These are phyloP conservation scores for Gambusia holbrooki DNA, from an alignment of 2,113 vertebrate species.

Conservation along the genomic window DNA sequence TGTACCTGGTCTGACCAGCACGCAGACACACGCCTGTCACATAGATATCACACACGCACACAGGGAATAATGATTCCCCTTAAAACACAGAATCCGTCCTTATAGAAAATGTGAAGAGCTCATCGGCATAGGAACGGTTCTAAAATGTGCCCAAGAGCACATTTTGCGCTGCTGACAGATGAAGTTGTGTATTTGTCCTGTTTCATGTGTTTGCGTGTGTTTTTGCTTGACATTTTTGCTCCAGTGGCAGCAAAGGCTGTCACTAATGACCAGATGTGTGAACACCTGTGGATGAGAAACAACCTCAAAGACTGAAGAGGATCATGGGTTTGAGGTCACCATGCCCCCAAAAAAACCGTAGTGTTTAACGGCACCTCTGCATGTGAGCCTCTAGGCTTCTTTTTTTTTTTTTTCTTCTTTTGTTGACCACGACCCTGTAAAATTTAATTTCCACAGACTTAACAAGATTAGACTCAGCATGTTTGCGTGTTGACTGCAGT, in stretches of 20 bases:
- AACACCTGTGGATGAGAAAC: constrained; percentile 47
- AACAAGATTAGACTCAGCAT: constrained; percentile 24
- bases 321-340: constrained; percentile 17
- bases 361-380: constrained; percentile 40
- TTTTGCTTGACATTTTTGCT: not conserved
- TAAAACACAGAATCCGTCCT: not conserved
- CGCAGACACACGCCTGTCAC: not conserved
- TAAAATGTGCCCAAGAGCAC: not conserved
- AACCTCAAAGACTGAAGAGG: constrained; percentile 32
- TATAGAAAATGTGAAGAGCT: constrained; percentile 18
- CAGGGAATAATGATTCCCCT: not conserved
- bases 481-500: constrained; percentile 1
- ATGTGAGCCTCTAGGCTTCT: constrained; percentile 12
- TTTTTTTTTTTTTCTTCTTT: constrained; percentile 4
- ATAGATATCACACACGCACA: not conserved
- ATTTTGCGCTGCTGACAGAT: constrained; percentile 5
- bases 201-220: constrained; percentile 4
- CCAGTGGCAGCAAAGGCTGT: constrained; percentile 10
- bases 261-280: constrained; percentile 40
- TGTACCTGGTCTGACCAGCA: constrained; percentile 10
- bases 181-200: constrained; percentile 23
- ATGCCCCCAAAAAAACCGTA: constrained; percentile 57
- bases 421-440: not conserved
- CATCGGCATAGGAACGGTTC: constrained; percentile 9
- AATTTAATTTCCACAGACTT: constrained; percentile 15